phyloP scores from a whole-genome alignment of 2,797 vertebrate genomes.

The Babyrousa celebensis region DNA sequence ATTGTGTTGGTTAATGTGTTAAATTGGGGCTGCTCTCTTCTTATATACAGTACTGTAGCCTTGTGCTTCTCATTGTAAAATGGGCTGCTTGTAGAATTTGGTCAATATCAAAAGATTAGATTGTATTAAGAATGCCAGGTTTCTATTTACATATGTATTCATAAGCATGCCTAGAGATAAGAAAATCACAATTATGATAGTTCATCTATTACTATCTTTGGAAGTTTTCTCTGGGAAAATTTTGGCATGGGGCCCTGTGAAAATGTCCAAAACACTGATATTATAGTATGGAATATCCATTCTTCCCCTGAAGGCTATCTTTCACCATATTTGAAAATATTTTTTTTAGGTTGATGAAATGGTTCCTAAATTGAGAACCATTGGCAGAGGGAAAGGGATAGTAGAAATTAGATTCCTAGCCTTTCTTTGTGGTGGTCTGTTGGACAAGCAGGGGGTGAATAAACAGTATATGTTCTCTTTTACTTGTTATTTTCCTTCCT shows the following conservation, averaged over 20 bases:
- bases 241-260: neutral
- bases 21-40: neutral
- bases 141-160: slow-evolving; percentile 56
- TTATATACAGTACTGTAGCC: neutral
- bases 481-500: neutral
- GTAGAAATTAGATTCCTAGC: neutral
- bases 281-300: neutral
- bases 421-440: neutral
- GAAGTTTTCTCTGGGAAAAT: slow-evolving; percentile 37
- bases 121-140: slow-evolving; percentile 1
- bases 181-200: neutral
- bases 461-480: slow-evolving; percentile 16
- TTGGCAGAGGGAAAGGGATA: neutral
- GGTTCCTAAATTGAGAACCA: slow-evolving; percentile 32
- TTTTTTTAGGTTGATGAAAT: slow-evolving; percentile 26
- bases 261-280: slow-evolving; percentile 23
- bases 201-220: slow-evolving; percentile 18
- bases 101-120: slow-evolving; percentile 44
- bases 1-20: slow-evolving; percentile 15
- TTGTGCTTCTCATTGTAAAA: neutral
- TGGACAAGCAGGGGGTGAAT: neutral
- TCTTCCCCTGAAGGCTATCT: neutral
- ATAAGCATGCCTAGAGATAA: slow-evolving; percentile 20
- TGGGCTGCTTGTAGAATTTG: neutral
- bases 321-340: slow-evolving; percentile 16